Percentiles rank a stretch among this genome's conserved stretches.
Evolutionary conservation across 2,113 vertebrate genomes (phyloP).

Genomic region (Leucoraja erinaceus): DNA sequence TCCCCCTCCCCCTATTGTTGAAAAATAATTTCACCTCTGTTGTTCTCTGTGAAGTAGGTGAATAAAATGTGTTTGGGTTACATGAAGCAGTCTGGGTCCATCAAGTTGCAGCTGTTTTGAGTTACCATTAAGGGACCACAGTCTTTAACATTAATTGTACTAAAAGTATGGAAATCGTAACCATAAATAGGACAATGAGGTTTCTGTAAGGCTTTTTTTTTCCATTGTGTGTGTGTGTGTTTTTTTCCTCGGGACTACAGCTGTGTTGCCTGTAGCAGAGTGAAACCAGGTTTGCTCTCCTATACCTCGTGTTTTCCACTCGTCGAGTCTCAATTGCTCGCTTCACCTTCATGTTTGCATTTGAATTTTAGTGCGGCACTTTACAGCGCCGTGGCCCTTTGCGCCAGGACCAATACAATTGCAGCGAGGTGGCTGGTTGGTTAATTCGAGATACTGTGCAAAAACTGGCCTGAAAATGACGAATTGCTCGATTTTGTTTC

Average conservation of each 20-base stretch:
- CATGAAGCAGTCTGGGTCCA: no score
- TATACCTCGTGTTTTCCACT: not conserved
- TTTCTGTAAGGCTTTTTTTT: not conserved
- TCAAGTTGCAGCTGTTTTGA: not conserved
- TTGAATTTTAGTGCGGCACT: not conserved
- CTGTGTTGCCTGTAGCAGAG: not conserved
- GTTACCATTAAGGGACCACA: not conserved
- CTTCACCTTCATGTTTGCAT: not conserved
- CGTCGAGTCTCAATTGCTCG: not conserved
- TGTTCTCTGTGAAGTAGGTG: not conserved
- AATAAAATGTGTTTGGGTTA: no score
- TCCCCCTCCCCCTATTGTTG: not conserved
- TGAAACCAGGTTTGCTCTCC: not conserved
- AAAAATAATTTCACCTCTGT: no score
- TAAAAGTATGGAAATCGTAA: not conserved
- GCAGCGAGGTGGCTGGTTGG: not conserved
- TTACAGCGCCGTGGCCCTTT: not conserved
- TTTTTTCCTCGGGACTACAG: not conserved
- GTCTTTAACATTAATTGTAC: no score
- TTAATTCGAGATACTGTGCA: not conserved
- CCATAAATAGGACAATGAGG: no score
- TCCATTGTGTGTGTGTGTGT: not conserved
- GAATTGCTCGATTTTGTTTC: not conserved
- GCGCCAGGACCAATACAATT: slow-evolving; percentile 21
- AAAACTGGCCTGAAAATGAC: slow-evolving; percentile 1